Percentiles rank a stretch among this genome's conserved stretches.
These are phyloP conservation scores for Parnassius mnemosyne DNA, from an alignment of 2,888 invertebrate genomes.

Conservation along the genomic window DNA sequence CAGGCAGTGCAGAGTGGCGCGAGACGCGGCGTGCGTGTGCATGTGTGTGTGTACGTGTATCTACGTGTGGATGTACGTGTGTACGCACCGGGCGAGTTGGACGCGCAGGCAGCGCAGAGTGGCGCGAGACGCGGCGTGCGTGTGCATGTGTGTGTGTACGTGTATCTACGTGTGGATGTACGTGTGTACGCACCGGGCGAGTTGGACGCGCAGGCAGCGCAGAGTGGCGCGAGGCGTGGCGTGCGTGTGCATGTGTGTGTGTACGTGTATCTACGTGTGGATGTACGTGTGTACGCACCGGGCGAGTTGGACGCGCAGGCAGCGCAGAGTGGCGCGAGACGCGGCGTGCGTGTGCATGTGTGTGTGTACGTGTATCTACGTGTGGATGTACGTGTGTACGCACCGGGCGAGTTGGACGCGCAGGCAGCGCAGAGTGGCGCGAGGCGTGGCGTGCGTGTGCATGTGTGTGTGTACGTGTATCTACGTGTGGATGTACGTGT, in stretches of 20 bases:
- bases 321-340: conserved; percentile 92
- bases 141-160: too few relatives aligned
- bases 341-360: conserved; percentile 65
- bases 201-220: conserved; percentile 86
- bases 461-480: too few relatives aligned
- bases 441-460: conserved; percentile 78
- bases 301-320: conserved; percentile 82
- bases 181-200: conserved; percentile 25
- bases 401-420: conserved; percentile 57
- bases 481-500: too few relatives aligned
- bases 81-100: conserved; percentile 31
- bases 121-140: conserved; percentile 87
- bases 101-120: conserved; percentile 91
- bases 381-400: background rate
- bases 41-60: too few relatives aligned
- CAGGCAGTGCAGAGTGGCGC: conserved; percentile 95
- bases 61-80: too few relatives aligned
- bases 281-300: background rate
- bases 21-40: conserved; percentile 78
- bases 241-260: conserved; percentile 37
- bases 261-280: too few relatives aligned
- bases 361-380: too few relatives aligned
- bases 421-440: conserved; percentile 95
- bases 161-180: too few relatives aligned
- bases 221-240: conserved; percentile 91